These are phyloP conservation scores for Acleris literana DNA, from an alignment of 2,888 invertebrate species.

Conservation along the genomic window DNA sequence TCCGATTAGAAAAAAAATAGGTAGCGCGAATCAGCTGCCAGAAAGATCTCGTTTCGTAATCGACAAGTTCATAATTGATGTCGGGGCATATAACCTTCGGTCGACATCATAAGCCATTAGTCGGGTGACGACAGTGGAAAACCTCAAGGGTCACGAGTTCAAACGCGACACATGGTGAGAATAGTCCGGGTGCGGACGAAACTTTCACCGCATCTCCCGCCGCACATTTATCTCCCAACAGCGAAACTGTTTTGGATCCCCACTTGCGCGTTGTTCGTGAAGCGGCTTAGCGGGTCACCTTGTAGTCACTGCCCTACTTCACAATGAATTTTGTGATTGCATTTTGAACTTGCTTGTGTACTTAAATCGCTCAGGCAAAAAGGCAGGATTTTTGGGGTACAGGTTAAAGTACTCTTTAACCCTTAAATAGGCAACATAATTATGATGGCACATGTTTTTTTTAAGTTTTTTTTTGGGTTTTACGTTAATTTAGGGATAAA, in stretches of 20 bases:
- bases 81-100: conserved; percentile 48
- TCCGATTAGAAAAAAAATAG: conserved; percentile 13
- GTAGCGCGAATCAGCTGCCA: conserved; percentile 26
- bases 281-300: conserved; percentile 36
- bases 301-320: conserved; percentile 33
- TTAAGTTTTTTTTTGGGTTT: no score
- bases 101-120: conserved; percentile 69
- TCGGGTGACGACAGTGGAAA: conserved; percentile 62
- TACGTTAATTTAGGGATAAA: no score
- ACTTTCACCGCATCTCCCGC: conserved; percentile 64
- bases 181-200: conserved; percentile 64
- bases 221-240: conserved; percentile 72
- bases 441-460: no score
- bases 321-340: conserved; percentile 22
- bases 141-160: conserved; percentile 72
- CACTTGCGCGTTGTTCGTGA: conserved; percentile 44
- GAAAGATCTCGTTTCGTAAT: conserved; percentile 26
- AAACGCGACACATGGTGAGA: conserved; percentile 69
- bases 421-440: no score
- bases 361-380: no score
- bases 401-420: no score
- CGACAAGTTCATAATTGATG: conserved; percentile 58
- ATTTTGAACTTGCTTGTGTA: no score
- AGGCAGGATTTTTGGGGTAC: no score
- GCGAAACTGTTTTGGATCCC: conserved; percentile 56